phyloP scores from a whole-genome alignment of 2,888 invertebrate species.

The Nymphalis urticae region DNA sequence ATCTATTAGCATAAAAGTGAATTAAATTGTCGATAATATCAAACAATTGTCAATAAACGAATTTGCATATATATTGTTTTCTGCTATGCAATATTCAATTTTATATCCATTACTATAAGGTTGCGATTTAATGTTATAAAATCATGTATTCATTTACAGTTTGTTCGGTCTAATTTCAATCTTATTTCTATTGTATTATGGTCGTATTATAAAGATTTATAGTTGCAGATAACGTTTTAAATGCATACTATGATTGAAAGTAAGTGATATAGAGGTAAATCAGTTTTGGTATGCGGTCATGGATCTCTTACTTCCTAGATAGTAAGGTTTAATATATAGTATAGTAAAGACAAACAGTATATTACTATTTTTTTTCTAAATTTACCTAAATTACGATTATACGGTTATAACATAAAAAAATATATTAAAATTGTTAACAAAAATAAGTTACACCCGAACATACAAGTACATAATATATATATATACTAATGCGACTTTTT shows the following conservation, averaged over 20 bases:
- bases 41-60: background rate
- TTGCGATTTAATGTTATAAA: background rate
- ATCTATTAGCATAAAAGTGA: conserved; percentile 5
- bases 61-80: background rate
- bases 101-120: conserved; percentile 7
- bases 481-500: too few relatives aligned
- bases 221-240: conserved; percentile 21
- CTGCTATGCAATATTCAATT: background rate
- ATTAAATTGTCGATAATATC: background rate
- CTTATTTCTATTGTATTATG: background rate
- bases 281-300: conserved; percentile 27
- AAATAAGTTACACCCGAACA: too few relatives aligned
- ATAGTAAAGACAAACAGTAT: too few relatives aligned
- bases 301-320: conserved; percentile 25
- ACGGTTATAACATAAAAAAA: too few relatives aligned
- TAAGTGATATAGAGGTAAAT: conserved; percentile 28
- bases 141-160: background rate
- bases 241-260: conserved; percentile 36
- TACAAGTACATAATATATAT: too few relatives aligned
- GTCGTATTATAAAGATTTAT: background rate
- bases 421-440: too few relatives aligned
- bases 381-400: too few relatives aligned
- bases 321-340: background rate
- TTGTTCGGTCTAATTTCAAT: background rate
- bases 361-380: too few relatives aligned